Evolutionary conservation across 2,113 vertebrate species (phyloP), one percentile per base, ranked within the genome.

Genomic region (Lophius piscatorius): DNA sequence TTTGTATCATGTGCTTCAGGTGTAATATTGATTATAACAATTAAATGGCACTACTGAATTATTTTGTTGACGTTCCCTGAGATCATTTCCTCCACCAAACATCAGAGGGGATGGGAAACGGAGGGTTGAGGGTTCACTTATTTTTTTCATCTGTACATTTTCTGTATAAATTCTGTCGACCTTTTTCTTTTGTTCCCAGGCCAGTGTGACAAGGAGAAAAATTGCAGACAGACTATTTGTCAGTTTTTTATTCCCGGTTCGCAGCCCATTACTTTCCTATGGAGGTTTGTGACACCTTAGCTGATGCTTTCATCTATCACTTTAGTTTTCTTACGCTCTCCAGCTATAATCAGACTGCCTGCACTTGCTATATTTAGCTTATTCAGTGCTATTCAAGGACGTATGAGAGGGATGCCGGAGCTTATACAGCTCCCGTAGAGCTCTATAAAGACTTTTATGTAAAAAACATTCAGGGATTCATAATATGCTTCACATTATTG

Each of bases 361-460:
- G 48, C 38, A 41, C 58, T 18, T 36, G 31, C 85, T 87, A 84
- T 84, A 89, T 89, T 54, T 89, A 85, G 88, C 60, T 44, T 31
- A 23, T 65, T 84, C 82, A 82, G 80, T 82, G 87, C 88, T 76
- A 28, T 14, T 28, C 70, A 81, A 84, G 88, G 86, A 71, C 72
- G 14, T 63, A 39, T 59, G 41, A 55, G 65, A 70, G 49, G 42
- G 36, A 22, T 7, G 60, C 4, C 46, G 51, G 36, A 51, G 39
- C 42, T 31, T 38, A 10, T n/a, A 6, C 64, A 36, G 28, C 35
- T 44, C 17, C 31, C 44, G n/a, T 70, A 12, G 49, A 18, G 45
- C 51, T 51, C 48, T 55, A 46, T 50, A 56, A 47, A 82, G 41
- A 70, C 49, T 44, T 21, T 49, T 4, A 40, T 26, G 28, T 62